Evolutionary conservation across 2,888 invertebrate species (phyloP), one percentile per base, ranked within the genome.

Genomic region (Fabriciana adippe): DNA sequence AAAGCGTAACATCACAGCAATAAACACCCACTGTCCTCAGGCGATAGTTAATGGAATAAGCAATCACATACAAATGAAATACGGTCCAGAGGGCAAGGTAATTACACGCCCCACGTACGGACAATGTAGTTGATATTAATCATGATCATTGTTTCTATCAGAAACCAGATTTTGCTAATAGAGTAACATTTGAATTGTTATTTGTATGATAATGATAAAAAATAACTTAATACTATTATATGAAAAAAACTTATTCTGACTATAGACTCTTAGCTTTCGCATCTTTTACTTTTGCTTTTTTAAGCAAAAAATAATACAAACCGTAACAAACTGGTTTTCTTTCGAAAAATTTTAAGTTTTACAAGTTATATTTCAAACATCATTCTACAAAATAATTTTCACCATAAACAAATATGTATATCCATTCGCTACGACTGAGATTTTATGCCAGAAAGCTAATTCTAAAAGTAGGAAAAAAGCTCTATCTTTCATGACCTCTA

Each of bases 51-150:
- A 77, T 75, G 73, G 74, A 76, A 76, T 75, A 70, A 75, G 71
- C 72, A 61, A 53, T 35, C 41, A 73, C 71, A 73, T 73, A 75
- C 70, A 73, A 73, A 74, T 73, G 75, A 73, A 73, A 74, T 71
- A 75, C 69, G 66, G 60, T 35, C 21, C 72, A 65, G 50, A 75
- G 75, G 77, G 72, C 67, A 69, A 74, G 75, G 78, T 79, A 79
- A 79, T 79, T 77, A 79, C 75, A 79, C 79, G 79, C 75, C 75
- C 73, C 76, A 73, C 68, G 70, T 68, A 74, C 77, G 61, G 70
- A 78, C 74, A 74, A 74, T 74, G 69, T 55, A 48, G 72, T 71
- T 69, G 66, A 68, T 75, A 73, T 74, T 76, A 74, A 75, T 75
- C 55, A 56, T 56, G 63, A 55, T 63, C 61, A 62, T 62, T 41